Evolutionary conservation across 1,140 invertebrate genomes (phyloP), one percentile per base, ranked within the genome.

Genomic region (Monomorium pharaonis): DNA sequence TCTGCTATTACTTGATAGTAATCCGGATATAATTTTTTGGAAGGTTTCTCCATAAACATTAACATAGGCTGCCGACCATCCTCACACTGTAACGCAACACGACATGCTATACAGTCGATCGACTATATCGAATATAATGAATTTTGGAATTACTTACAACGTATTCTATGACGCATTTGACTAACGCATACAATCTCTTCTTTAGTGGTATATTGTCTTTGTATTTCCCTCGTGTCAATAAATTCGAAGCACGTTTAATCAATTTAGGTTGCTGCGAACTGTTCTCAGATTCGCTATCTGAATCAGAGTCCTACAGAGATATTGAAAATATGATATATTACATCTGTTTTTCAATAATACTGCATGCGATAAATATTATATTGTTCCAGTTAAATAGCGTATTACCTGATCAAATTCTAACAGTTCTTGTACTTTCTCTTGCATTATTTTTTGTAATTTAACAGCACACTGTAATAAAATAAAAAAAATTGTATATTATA

Each of bases 41-140:
- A 99, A 4, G 99, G 99, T 93, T 99, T 98, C 94, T 99, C 98
- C 97, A 99, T 98, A 93, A 99, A 99, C 89, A 98, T 97, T 56
- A 98, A 95, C 95, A 99, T 98, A 0, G 98, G 97, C 84, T 98
- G 97, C 42, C 99, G 95, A 9, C 98, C 98, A 92, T 98, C 97
- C 81, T 97, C 96, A 92, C 97, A 97, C 97, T 97, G 88, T 16
- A 84, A 90, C 85, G 16, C 1, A 62, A 51, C 30, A 60, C 21
- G 24, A 62, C 21, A 30, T 4, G 33, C n/a, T 86, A 42, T 86
- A 47, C 58, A n/a, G 80, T 63, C 63, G 12, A 72, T 74, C 54
- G 58, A 44, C 18, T 33, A 21, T 6, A 33, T 76, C 37, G 3
- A 70, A 54, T 54, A 4, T 60, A 58, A 47, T 47, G 56, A 14